Conservation (phyloP, 2,888 invertebrate genomes). For the Athetis lepigone region DNA sequence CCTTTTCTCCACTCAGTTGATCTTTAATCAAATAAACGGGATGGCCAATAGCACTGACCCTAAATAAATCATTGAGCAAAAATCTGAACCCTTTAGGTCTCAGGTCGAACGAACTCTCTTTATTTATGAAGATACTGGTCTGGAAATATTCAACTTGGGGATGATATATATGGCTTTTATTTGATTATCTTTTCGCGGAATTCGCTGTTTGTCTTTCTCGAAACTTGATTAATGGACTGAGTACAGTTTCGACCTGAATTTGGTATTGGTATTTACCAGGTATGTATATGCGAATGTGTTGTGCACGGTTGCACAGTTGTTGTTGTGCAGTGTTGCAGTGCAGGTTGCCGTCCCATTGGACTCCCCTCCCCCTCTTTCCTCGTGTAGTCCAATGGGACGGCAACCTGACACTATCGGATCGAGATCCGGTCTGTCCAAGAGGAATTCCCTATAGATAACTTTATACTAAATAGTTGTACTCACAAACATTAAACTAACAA, state of each 20-base stretch:
- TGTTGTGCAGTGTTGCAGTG: no score
- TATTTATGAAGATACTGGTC: slow-evolving; percentile 31
- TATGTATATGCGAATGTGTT: no score
- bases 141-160: slow-evolving; percentile 6
- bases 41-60: slow-evolving; percentile 36
- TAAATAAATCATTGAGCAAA: slow-evolving; percentile 45
- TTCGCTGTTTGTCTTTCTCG: no score
- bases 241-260: no score
- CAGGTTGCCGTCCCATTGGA: no score
- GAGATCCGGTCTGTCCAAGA: not conserved
- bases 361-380: not conserved
- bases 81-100: slow-evolving; percentile 36
- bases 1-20: slow-evolving; percentile 52
- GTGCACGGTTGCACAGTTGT: no score
- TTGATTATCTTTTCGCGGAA: no score
- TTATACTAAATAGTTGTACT: no score
- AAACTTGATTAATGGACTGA: no score
- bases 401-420: not conserved
- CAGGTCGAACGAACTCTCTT: slow-evolving; percentile 18
- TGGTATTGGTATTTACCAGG: no score
- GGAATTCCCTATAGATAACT: no score
- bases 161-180: slow-evolving; percentile 3
- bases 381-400: not conserved
- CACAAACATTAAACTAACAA: no score
- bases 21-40: slow-evolving; percentile 53